These are phyloP conservation scores for Argyrosomus japonicus DNA, from an alignment of 2,113 vertebrate species.

Conservation along the genomic window DNA sequence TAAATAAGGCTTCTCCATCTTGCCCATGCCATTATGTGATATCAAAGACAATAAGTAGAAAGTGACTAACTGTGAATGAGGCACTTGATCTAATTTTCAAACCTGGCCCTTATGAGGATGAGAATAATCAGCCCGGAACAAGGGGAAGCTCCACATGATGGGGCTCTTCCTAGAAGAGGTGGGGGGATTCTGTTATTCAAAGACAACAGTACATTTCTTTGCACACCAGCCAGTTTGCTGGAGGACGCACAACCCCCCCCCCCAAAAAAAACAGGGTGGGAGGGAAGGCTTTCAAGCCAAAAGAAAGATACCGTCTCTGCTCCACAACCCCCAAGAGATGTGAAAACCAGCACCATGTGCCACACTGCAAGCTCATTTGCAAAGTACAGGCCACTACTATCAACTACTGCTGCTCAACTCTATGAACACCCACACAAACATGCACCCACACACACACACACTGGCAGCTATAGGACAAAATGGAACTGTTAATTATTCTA, in stretches of 20 bases:
- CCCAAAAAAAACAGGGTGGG: not conserved
- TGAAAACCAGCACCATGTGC: conserved; percentile 35
- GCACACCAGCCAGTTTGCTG: conserved; percentile 35
- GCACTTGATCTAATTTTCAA: conserved; percentile 64
- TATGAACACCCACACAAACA: conserved; percentile 45
- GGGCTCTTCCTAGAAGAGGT: conserved; percentile 29
- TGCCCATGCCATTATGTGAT: conserved; percentile 47
- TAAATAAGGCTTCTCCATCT: conserved; percentile 43
- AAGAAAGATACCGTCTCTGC: conserved; percentile 24
- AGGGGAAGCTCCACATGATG: conserved; percentile 37
- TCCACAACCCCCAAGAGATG: conserved; percentile 46
- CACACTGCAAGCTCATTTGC: conserved; percentile 56
- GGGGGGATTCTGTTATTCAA: conserved; percentile 46
- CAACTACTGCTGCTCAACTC: conserved; percentile 41
- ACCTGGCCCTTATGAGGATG: conserved; percentile 56
- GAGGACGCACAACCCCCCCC: conserved; percentile 10
- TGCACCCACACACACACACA: conserved; percentile 3
- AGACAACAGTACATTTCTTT: conserved; percentile 35
- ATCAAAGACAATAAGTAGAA: conserved; percentile 53
- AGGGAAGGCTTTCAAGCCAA: conserved; percentile 4
- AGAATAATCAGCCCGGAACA: conserved; percentile 45
- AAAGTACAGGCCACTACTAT: conserved; percentile 55
- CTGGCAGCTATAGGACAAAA: conserved; percentile 41
- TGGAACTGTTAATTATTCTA: conserved; percentile 59
- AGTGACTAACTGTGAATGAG: conserved; percentile 51